These are phyloP conservation scores for Solea solea DNA, from an alignment of 2,113 vertebrate genomes.

Conservation along the genomic window DNA sequence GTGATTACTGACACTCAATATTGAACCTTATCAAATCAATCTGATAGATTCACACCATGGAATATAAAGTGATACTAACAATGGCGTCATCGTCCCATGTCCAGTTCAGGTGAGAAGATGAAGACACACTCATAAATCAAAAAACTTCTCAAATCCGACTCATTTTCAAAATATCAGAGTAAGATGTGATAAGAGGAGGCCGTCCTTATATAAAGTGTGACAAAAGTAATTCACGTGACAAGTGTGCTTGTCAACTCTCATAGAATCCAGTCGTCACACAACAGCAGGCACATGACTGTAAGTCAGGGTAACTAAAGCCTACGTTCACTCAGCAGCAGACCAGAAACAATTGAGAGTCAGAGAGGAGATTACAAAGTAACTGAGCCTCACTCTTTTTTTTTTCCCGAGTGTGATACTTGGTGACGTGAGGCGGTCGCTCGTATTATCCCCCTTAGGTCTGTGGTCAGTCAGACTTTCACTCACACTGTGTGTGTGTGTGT, in stretches of 20 bases:
- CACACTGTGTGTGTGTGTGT: neutral
- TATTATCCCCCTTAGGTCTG: neutral
- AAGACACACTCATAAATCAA: neutral
- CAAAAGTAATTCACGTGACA: constrained; percentile 52
- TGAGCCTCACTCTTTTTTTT: constrained; percentile 10
- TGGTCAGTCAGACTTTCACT: constrained; percentile 1
- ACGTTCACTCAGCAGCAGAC: constrained; percentile 12
- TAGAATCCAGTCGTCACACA: constrained; percentile 49
- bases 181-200: neutral
- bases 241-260: constrained; percentile 34
- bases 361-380: constrained; percentile 46
- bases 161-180: neutral
- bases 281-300: constrained; percentile 69
- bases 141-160: neutral
- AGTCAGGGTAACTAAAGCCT: constrained; percentile 40
- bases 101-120: neutral
- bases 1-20: too few relatives aligned
- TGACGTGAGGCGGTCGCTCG: constrained; percentile 20
- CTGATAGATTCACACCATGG: too few relatives aligned
- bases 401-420: constrained; percentile 17
- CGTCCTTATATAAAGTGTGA: constrained; percentile 8
- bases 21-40: too few relatives aligned
- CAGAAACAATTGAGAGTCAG: constrained; percentile 26
- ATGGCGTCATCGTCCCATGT: too few relatives aligned
- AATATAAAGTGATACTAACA: neutral